Conservation (phyloP, 1,140 invertebrate genomes). For the Eurosta solidaginis region DNA sequence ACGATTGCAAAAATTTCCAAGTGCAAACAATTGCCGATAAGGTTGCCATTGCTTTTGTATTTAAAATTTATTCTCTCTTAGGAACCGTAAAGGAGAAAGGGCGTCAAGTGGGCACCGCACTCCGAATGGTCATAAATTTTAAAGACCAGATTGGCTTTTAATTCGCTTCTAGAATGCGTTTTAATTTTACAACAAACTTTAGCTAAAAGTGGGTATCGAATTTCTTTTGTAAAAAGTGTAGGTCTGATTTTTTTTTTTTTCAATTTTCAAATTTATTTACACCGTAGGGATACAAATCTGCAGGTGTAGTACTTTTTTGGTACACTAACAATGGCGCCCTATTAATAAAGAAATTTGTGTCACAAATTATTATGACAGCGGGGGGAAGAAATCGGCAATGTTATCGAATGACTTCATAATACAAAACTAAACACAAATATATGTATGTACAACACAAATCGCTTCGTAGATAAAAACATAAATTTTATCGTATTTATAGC, state of each 20-base stretch:
- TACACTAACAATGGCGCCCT: not conserved
- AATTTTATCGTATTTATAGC: conserved; percentile 1
- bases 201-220: too few species aligned
- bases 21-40: conserved; percentile 35
- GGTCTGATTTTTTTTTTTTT: not conserved
- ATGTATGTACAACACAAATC: too few species aligned
- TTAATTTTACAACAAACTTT: too few species aligned
- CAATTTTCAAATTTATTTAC: not conserved
- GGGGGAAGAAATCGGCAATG: not conserved
- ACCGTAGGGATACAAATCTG: not conserved
- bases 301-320: not conserved
- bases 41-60: not conserved
- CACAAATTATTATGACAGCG: conserved; percentile 24
- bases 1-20: conserved; percentile 11
- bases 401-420: conserved; percentile 20
- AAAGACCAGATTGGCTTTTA: conserved; percentile 33
- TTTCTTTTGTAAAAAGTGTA: not conserved
- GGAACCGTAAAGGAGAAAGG: not conserved
- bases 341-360: conserved; percentile 22
- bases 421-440: not conserved
- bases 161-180: conserved; percentile 1
- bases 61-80: conserved; percentile 31
- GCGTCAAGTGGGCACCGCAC: not conserved
- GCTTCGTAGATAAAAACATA: conserved; percentile 11
- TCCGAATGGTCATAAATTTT: conserved; percentile 34